A percentile compares a stretch with the other conserved stretches of the same genome.
Conservation (phyloP, 2,888 invertebrate genomes). For the Spodoptera littoralis region DNA sequence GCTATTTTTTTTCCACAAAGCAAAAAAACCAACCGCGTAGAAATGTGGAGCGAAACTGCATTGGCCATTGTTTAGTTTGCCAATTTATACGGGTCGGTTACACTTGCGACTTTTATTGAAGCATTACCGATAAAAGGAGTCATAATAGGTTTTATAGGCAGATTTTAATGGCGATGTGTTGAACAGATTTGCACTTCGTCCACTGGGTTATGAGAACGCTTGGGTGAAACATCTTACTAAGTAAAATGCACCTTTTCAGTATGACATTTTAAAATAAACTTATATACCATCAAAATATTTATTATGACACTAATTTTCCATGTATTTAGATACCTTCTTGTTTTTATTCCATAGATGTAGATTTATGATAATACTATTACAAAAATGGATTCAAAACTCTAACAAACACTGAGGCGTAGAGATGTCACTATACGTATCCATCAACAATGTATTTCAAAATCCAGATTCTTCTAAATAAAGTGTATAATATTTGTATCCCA, state of each 20-base stretch:
- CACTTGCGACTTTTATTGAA: constrained; percentile 87
- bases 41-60: constrained; percentile 87
- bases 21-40: constrained; percentile 83
- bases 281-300: too few relatives aligned
- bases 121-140: constrained; percentile 87
- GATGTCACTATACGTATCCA: too few relatives aligned
- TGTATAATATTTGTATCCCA: too few relatives aligned
- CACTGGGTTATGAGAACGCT: constrained; percentile 62
- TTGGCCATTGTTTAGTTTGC: constrained; percentile 87
- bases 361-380: too few relatives aligned
- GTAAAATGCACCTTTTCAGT: constrained; percentile 1
- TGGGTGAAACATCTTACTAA: constrained; percentile 35
- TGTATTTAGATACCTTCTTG: too few relatives aligned
- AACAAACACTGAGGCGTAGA: too few relatives aligned
- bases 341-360: too few relatives aligned
- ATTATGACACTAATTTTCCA: too few relatives aligned
- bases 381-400: too few relatives aligned
- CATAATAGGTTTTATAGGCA: constrained; percentile 86
- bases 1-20: constrained; percentile 77
- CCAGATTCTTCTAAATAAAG: too few relatives aligned
- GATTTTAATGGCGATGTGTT: constrained; percentile 84
- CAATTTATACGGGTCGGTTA: constrained; percentile 89
- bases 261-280: too few relatives aligned
- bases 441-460: too few relatives aligned
- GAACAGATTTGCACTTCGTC: constrained; percentile 75